phyloP scores from a whole-genome alignment of 1,140 invertebrate genomes.

The Colletes gigas region DNA sequence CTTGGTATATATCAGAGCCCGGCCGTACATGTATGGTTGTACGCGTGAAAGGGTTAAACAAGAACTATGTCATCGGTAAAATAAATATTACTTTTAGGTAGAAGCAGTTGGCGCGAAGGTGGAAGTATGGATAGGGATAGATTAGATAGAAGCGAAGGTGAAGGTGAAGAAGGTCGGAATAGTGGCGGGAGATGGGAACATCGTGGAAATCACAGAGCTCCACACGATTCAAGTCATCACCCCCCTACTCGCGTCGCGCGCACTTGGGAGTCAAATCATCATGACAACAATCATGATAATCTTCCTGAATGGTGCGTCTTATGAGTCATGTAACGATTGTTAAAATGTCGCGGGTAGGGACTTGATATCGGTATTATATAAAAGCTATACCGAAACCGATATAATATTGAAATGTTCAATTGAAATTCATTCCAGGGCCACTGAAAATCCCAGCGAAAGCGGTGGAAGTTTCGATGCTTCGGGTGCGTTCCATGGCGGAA shows the following conservation, averaged over 20 bases:
- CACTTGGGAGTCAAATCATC: conserved; percentile 79
- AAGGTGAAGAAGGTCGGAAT: conserved; percentile 70
- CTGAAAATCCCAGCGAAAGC: conserved; percentile 87
- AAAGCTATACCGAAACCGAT: too few species aligned
- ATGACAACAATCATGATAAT: conserved; percentile 83
- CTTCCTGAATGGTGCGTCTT: conserved; percentile 85
- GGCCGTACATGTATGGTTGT: too few species aligned
- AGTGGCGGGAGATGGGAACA: conserved; percentile 79
- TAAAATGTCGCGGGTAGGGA: neutral
- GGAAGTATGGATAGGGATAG: conserved; percentile 78
- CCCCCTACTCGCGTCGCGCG: conserved; percentile 73
- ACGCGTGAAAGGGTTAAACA: neutral
- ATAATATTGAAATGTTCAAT: neutral
- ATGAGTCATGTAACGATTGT: neutral
- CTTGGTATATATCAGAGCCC: too few species aligned
- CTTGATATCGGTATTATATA: neutral
- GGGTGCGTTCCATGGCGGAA: conserved; percentile 89
- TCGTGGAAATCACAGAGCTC: conserved; percentile 77
- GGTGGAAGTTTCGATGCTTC: conserved; percentile 93
- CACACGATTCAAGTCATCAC: conserved; percentile 76
- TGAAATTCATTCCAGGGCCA: conserved; percentile 80
- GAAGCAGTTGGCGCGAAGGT: conserved; percentile 86
- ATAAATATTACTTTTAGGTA: conserved; percentile 62
- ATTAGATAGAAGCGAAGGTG: conserved; percentile 72
- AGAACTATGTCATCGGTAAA: neutral